Evolutionary conservation across 2,113 vertebrate genomes (phyloP), one percentile per base, ranked within the genome.

Genomic region (Tetraodon nigroviridis): DNA sequence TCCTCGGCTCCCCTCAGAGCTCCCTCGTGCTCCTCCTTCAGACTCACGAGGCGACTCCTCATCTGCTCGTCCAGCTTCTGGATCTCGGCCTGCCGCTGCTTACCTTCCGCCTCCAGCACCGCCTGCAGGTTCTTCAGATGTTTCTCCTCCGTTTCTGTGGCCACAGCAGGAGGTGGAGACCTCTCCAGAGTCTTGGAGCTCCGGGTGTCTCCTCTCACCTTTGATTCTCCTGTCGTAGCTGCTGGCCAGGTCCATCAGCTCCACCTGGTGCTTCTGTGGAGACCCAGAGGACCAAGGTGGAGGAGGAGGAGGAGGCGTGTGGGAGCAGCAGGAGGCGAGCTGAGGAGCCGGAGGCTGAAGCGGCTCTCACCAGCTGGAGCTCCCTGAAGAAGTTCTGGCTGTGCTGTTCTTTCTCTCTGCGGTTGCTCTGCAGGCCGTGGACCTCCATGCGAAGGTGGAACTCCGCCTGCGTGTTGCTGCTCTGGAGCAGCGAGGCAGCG

Each of bases 181-280:
- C 46, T 52, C 41, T 10, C 22, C 3, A 14, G 0, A 10, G 6
- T 3, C 5, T 12, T 3, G 20, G 12, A 2, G 10, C 2, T 15
- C 3, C 1, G 2, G 2, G 16, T 55, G 24, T 3, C 12, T 78
- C 84, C 6, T 11, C 6, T 52, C 51, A 98, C 96, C 95, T 93
- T 84, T 85, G 54, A 90, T 69, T 84, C 91, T 91, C 61, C 82
- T 82, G 64, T 94, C 90, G 1, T 94, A 95, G 71, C 90, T 63
- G 0, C 76, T 92, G 32, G 84, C 82, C 47, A 93, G 80, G 61
- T 61, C 88, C 21, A 93, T 91, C 50, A 93, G 78, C 77, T 94
- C 91, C 82, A 94, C 90, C 11, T 93, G 81, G 0, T 96, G 93
- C 84, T 93, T 95, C 97, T 99, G 92, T 68, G 13, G 27, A 75